Conservation (phyloP, 1,140 invertebrate species). For the Neotoxoptera formosana region DNA sequence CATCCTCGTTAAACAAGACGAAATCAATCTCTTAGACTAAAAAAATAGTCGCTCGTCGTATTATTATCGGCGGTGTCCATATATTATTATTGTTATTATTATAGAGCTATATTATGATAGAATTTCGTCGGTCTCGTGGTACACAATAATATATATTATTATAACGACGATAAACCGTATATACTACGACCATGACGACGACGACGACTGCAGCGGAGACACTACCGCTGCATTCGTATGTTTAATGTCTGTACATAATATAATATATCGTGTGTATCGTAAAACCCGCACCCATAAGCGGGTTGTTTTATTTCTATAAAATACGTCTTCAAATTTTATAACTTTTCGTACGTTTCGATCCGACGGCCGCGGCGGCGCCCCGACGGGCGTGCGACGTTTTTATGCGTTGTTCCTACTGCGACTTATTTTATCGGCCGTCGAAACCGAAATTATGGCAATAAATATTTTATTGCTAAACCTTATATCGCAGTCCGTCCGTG, state of each 20-base stretch:
- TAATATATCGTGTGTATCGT: not conserved
- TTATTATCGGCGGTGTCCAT: not conserved
- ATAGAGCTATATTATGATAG: not conserved
- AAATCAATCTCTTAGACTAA: not conserved
- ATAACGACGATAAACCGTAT: not conserved
- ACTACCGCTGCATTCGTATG: not conserved
- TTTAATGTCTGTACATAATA: conserved; percentile 1
- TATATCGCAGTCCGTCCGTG: not conserved
- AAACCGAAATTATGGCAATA: conserved; percentile 33
- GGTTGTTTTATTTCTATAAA: conserved; percentile 7
- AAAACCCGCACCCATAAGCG: not conserved
- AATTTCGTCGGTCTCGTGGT: not conserved
- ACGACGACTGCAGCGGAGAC: not conserved
- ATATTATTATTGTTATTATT: too few relatives aligned
- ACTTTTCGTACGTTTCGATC: not conserved
- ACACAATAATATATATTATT: too few relatives aligned
- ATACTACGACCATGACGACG: not conserved
- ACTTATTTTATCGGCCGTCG: conserved; percentile 15
- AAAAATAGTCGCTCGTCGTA: not conserved
- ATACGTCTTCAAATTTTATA: not conserved
- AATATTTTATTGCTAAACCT: conserved; percentile 12
- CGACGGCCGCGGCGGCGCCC: not conserved
- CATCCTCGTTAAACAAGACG: not conserved
- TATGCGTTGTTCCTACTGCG: not conserved
- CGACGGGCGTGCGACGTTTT: not conserved